Base-by-base conservation (phyloP, 2,888 invertebrate genomes). In the Cosmopolites sordidus region DNA sequence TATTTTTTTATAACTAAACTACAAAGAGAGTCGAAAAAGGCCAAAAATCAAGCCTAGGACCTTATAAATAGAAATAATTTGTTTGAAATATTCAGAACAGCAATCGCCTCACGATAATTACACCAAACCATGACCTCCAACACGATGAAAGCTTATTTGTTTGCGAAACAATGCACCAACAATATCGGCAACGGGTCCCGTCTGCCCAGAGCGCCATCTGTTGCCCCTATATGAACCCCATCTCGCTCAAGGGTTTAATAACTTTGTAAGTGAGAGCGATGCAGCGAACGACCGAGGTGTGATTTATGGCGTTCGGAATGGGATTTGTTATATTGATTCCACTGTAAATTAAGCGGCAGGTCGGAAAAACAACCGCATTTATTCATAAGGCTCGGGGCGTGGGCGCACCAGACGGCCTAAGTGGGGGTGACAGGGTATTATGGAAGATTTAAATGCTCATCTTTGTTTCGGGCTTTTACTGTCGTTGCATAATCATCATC, bases 321-420 rank as follows among this genome's bases (percentile, higher is more conserved):
- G 51, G 53, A 57, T 57, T 57, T 57, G 57, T 57, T 57, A 57
- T 57, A 57, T 57, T 54, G 57, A 57, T 57, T 57, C 51, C 57
- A 57, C 57, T 51, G 57, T 57, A 57, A 57, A 57, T 57, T 57
- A 57, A 57, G 53, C 30, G 33, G 40, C 38, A 45, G 54, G 58
- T 58, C 58, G 48, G 48, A 39, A 45, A 44, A 54, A 43, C 48
- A 54, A 37, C 51, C 51, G 54, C 54, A 58, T 51, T 58, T 58
- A 58, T 58, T 54, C 58, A 58, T 58, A 58, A 54, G 51, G 47
- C 51, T 52, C 41, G 45, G 54, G 4, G 46, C 48, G 58, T 51
- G 51, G 58, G 58, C 39, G 43, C 4, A 16, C 14, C 37, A 38
- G 1, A 9, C 2, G 39, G 41, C 9, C 42, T 45, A 43, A 44